Conservation (phyloP, 2,113 vertebrate species). For the Xyrauchen texanus region DNA sequence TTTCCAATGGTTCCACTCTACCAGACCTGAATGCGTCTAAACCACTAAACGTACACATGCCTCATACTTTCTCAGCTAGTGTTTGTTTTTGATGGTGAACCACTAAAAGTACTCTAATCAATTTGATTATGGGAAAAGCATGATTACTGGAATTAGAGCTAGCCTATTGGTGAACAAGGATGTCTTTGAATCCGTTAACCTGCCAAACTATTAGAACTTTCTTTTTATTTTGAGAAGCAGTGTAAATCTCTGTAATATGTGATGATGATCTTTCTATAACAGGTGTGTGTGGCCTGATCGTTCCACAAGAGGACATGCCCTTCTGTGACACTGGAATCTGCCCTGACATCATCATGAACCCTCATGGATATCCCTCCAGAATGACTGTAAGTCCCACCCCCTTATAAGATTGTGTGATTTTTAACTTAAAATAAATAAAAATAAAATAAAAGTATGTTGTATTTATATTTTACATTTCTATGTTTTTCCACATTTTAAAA, state of each 20-base stretch:
- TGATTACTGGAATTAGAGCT: too few species aligned
- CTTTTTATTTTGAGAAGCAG: too few species aligned
- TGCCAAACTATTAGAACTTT: too few species aligned
- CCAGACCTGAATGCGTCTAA: background rate
- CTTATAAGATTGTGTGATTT: background rate
- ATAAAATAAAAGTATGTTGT: too few species aligned
- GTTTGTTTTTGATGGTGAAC: background rate
- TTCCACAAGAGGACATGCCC: constrained; percentile 98
- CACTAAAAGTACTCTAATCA: background rate
- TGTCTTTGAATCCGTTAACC: too few species aligned
- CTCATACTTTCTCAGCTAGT: constrained; percentile 2
- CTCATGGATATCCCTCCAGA: constrained; percentile 95
- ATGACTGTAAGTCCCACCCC: constrained; percentile 86
- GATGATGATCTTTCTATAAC: constrained; percentile 50
- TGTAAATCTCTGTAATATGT: background rate
- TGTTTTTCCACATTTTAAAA: too few species aligned
- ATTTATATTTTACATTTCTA: too few species aligned
- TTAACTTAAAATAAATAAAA: too few species aligned
- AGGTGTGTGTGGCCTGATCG: constrained; percentile 98
- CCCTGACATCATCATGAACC: constrained; percentile 99
- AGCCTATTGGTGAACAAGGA: too few species aligned
- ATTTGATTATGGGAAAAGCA: background rate
- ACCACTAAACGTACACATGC: background rate
- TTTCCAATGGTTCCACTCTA: constrained; percentile 54
- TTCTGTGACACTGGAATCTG: constrained; percentile 97